These are phyloP conservation scores for Drosophila testacea DNA, from an alignment of 2,888 invertebrate genomes.

Conservation along the genomic window DNA sequence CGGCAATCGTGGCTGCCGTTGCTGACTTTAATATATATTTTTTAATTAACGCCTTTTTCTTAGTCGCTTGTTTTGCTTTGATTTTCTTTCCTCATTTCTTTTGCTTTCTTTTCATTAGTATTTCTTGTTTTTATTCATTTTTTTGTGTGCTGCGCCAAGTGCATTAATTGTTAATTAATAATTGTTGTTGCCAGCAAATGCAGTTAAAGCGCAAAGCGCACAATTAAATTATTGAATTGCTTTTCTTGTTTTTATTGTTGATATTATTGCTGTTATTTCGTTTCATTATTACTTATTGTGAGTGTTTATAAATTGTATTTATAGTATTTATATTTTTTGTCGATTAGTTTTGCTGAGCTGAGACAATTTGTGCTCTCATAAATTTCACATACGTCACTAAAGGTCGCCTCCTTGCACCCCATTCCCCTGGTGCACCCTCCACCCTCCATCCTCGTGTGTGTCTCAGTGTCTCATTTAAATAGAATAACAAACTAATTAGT, in stretches of 20 bases:
- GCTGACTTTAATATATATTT: constrained; percentile 36
- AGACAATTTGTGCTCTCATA: constrained; percentile 53
- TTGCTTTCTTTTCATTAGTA: constrained; percentile 38
- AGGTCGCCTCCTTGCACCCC: constrained; percentile 10
- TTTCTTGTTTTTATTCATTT: constrained; percentile 22
- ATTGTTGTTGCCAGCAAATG: constrained; percentile 55
- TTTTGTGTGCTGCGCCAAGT: constrained; percentile 34
- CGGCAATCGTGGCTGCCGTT: constrained; percentile 31
- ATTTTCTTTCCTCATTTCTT: constrained; percentile 23
- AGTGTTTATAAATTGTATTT: constrained; percentile 44
- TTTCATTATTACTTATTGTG: constrained; percentile 21
- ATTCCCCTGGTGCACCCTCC: too few species aligned
- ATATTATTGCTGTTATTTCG: constrained; percentile 11
- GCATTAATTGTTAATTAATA: constrained; percentile 72
- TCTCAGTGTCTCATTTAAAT: constrained; percentile 58
- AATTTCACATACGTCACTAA: constrained; percentile 47
- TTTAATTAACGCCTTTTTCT: constrained; percentile 76
- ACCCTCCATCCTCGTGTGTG: neutral
- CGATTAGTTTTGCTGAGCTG: constrained; percentile 47
- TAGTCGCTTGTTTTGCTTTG: constrained; percentile 53
- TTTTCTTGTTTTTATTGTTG: constrained; percentile 27
- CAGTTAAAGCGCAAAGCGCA: constrained; percentile 62
- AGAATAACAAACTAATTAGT: constrained; percentile 79
- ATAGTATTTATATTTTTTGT: constrained; percentile 4
- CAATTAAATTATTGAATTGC: constrained; percentile 60